Conservation (phyloP, 2,113 vertebrate species). For the Corythaeola cristata region DNA sequence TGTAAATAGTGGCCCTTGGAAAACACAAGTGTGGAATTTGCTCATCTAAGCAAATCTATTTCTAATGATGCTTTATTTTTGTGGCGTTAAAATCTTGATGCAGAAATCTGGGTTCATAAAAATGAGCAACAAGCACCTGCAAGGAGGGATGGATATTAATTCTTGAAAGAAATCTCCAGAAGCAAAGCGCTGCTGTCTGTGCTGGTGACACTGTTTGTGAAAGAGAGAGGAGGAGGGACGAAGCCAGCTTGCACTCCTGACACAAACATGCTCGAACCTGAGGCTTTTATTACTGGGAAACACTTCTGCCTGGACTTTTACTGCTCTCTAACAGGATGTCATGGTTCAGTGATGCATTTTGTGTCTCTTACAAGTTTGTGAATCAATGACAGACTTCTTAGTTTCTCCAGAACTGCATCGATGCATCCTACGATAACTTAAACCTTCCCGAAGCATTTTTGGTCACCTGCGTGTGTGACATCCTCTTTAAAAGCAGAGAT, state of each 20-base stretch:
- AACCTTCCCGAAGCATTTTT: not conserved
- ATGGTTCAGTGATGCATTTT: not conserved
- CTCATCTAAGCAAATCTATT: not conserved
- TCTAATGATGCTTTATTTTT: not conserved
- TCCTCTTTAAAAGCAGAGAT: not conserved
- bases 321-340: not conserved
- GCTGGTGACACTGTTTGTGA: not conserved
- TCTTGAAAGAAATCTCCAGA: not conserved
- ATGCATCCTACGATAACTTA: fast-evolving
- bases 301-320: not conserved
- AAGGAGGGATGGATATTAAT: not conserved
- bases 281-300: not conserved
- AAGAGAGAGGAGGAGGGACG: not conserved
- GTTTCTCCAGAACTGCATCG: not conserved
- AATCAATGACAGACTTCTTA: not conserved
- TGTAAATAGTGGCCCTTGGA: not conserved
- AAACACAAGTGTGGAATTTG: not conserved
- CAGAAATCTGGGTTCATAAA: not conserved
- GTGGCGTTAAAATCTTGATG: not conserved
- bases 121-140: not conserved
- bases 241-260: not conserved
- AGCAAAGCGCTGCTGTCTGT: not conserved
- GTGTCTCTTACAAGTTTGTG: not conserved
- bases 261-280: not conserved
- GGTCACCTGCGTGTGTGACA: not conserved